Evolutionary conservation across 2,888 invertebrate species (phyloP), one percentile per base, ranked within the genome.

Genomic region (Agrotis ipsilon): DNA sequence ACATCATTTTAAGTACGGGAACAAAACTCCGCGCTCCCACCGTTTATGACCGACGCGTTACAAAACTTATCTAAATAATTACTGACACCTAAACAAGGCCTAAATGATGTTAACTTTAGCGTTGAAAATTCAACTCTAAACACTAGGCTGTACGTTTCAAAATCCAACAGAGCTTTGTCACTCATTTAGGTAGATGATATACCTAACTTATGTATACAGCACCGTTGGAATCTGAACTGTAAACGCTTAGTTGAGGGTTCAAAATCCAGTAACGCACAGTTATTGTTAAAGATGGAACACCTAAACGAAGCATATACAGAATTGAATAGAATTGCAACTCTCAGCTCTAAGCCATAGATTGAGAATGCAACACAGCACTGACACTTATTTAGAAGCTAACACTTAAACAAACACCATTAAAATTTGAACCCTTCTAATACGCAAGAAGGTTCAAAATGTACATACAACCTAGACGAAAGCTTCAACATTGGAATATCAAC

Each of bases 61-160:
- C 16, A 24, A 51, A 39, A 63, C 24, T 57, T 68, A 57, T 66
- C 66, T 66, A n/a, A 43, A 57, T 43, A 11, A 48, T 55, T 24
- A 55, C 11, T 39, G 2, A 39, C 39, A 39, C 39, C 39, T 9
- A 39, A 39, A 39, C 39, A 39, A 39, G 9, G 39, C 39, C 39
- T 39, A 39, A 39, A 39, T 39, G 39, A 39, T 11, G 39, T 39
- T 39, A 39, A 39, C 39, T 9, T n/a, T 27, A 27, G 3, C 27
- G 27, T 39, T 11, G 32, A 39, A 39, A 39, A 9, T 39, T 39
- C 39, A 39, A 11, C 39, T 39, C 2, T 39, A 9, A 39, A 9
- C 11, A 11, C 11, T 39, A 39, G 11, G 39, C 39, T 1, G 0
- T 39, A 39, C 39, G 39, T 39, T 39, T 39, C 39, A 39, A 39